Evolutionary conservation across 2,797 vertebrate species (phyloP).

Genomic region (Aeoliscus strigatus): DNA sequence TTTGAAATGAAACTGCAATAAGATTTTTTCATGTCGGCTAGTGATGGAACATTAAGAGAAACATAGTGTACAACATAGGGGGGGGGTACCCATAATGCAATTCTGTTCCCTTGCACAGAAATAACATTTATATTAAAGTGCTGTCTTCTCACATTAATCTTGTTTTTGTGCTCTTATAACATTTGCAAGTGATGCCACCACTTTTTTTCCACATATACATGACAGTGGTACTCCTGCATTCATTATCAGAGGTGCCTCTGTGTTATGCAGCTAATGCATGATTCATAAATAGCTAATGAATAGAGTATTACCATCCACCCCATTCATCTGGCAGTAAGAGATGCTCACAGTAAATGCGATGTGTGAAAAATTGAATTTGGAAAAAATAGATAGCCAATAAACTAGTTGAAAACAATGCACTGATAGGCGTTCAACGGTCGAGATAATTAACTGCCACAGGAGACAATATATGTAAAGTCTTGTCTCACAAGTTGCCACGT

Average conservation of each 20-base stretch:
- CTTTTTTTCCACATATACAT: constrained; percentile 10
- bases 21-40: constrained; percentile 28
- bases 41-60: too few relatives aligned
- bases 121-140: constrained; percentile 17
- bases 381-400: background rate
- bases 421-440: too few relatives aligned
- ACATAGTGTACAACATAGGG: constrained; percentile 24
- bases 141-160: constrained; percentile 5
- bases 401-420: too few relatives aligned
- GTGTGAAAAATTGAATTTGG: background rate
- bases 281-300: constrained; percentile 25
- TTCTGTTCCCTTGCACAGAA: constrained; percentile 15
- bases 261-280: constrained; percentile 20
- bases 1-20: constrained; percentile 45
- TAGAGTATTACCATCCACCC: constrained; percentile 20
- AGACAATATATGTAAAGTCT: too few relatives aligned
- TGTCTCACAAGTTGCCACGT: background rate
- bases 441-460: too few relatives aligned
- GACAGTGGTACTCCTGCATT: background rate
- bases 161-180: constrained; percentile 12
- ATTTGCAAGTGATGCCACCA: background rate
- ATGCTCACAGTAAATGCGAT: constrained; percentile 1
- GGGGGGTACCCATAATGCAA: too few relatives aligned
- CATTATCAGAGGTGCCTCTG: constrained; percentile 16
- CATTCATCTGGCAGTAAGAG: background rate